phyloP scores from a whole-genome alignment of 2,797 vertebrate genomes.

The Sphenopsis melanotis region DNA sequence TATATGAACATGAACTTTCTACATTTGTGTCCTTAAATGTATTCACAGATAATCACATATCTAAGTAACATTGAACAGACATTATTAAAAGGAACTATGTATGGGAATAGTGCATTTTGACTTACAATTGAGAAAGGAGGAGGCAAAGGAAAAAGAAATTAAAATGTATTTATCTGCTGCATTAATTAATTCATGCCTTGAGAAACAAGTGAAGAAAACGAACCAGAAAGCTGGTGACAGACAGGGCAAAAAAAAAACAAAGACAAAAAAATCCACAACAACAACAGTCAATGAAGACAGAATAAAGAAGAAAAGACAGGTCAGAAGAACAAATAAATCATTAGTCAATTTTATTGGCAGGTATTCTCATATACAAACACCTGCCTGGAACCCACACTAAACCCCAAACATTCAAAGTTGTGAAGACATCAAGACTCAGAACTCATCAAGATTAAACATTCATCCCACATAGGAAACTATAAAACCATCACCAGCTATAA shows the following conservation, averaged over 20 bases:
- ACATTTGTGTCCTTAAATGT: neutral
- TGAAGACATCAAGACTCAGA: neutral
- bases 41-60: neutral
- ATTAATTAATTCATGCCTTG: neutral
- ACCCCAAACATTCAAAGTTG: neutral
- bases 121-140: neutral
- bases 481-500: neutral
- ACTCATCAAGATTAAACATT: neutral
- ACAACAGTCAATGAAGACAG: neutral
- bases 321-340: neutral
- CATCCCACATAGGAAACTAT: neutral
- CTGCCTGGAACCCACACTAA: neutral
- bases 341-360: neutral
- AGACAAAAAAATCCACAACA: neutral
- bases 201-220: neutral
- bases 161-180: neutral
- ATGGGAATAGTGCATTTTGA: neutral
- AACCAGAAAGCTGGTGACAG: neutral
- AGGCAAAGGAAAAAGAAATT: neutral
- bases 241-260: neutral
- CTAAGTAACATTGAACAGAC: neutral
- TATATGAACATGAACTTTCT: neutral
- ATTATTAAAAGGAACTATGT: neutral
- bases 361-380: neutral
- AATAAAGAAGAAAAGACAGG: neutral